These are phyloP conservation scores for Tethya wilhelma DNA, from an alignment of 37 sponge, comb jelly and placozoan genomes.

Conservation along the genomic window DNA sequence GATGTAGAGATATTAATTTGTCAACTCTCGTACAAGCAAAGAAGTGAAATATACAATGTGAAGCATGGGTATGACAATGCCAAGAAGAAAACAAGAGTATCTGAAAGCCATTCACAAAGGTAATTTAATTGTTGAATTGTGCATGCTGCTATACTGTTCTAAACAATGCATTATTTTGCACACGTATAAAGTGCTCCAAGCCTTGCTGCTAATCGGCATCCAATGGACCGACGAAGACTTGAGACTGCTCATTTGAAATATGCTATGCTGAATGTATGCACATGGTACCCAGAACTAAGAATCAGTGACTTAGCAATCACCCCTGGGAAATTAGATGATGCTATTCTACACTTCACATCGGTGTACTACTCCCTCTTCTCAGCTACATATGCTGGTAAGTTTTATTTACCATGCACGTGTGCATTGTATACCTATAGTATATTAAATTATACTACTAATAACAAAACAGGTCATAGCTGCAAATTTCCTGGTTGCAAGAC, in stretches of 20 bases:
- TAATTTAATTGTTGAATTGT: too few species aligned
- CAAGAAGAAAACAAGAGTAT: neutral
- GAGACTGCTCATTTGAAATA: neutral
- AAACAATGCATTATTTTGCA: too few species aligned
- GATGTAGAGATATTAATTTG: conserved; percentile 46
- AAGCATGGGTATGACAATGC: conserved; percentile 18
- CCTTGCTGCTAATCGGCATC: too few species aligned
- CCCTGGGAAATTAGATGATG: neutral
- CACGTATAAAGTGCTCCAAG: too few species aligned
- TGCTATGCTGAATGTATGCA: neutral
- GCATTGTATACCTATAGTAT: too few species aligned
- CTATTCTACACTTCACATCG: neutral
- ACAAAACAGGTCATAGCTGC: too few species aligned
- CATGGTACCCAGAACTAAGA: neutral
- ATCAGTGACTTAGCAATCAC: neutral
- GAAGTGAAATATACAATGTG: conserved; percentile 37
- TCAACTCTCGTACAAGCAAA: conserved; percentile 39
- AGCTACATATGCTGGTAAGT: conserved; percentile 1
- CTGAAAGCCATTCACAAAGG: neutral
- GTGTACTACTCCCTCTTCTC: neutral
- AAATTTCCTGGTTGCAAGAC: too few species aligned
- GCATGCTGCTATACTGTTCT: too few species aligned
- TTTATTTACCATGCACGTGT: too few species aligned
- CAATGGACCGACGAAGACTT: too few species aligned
- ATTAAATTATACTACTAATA: too few species aligned